Evolutionary conservation across 2,113 vertebrate species (phyloP), one percentile per base, ranked within the genome.

Genomic region (Platysternon megacephalum): DNA sequence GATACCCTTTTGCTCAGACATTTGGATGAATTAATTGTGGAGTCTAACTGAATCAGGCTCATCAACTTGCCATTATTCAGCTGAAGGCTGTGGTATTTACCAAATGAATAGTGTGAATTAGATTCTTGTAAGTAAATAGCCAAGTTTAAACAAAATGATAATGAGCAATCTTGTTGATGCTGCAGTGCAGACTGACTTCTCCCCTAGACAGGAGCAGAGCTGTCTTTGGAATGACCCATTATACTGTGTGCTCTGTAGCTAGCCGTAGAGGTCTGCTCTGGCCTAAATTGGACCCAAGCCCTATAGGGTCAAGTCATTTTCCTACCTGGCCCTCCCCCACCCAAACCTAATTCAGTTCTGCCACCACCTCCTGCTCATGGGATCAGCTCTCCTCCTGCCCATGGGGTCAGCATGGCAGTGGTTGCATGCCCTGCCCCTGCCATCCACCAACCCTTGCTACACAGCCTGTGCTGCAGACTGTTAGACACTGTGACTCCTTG

Each of bases 61-160:
- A 96, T 96, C 85, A 93, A 35, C 84, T 97, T 93, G 79, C 84
- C 85, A 95, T 97, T 96, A 96, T 90, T 97, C 79, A 95, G 56
- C 93, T 79, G 72, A 97, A 97, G 94, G 95, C 82, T 92, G 84
- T 98, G 95, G 79, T 96, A 95, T 97, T 98, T 98, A 98, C 93
- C 79, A 93, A 95, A 92, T 58, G 29, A 94, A 93, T 93, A 85
- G 82, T 95, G 84, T 83, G 88, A 96, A 97, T 92, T 95, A 89
- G 82, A 96, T 89, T 93, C 82, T 92, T 93, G 72, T 68, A 88
- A 96, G 89, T 96, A 97, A 98, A 97, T 39, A 96, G 72, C 80
- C n/a, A 87, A 87, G 84, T 93, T 96, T 93, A 95, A 95, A 85
- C 39, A 83, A 49, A 84, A 6, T 82, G 84, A 85, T 88, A 91